Base-by-base conservation (phyloP, 30 jellyfish, hydroid and myxozoan species). In the Mastigias papua region DNA sequence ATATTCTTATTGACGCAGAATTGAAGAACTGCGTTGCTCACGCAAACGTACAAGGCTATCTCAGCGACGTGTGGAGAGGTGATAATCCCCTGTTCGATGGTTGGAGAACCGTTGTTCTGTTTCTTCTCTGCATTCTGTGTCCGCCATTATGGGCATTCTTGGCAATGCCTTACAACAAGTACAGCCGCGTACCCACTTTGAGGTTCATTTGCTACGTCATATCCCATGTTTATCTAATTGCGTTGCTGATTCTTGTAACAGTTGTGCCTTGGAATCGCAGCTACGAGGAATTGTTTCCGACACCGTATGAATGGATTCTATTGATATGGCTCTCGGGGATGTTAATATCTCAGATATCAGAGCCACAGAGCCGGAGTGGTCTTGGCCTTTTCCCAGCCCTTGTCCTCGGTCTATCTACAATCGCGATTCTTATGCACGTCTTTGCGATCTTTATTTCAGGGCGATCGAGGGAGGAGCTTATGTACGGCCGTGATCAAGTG, bases 101-200 rank as follows among this genome's bases (percentile, higher is more conserved):
- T 25, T 80, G 91, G 90, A 27, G 84, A 50, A 21, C 93, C n/a
- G 28, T 81, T 32, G 20, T 90, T 48, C 64, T 80, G 58, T 80
- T 81, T 65, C 42, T 90, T 34, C 33, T 90, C 25, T 95, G 99
- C 74, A 50, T 90, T 34, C 65, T 95, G 34, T 68, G 73, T 37
- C 99, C 99, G 51, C 99, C 99, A 30, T 34, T 95, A n/a, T 95
- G 99, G 99, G 93, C 90, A 33, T 95, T 82, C 91, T 83, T 95
- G 60, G 84, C 98, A 22, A 66, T 90, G 82, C 98, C 97, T 22
- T 85, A 75, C 51, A 97, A 95, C 89, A 95, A 94, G 23, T 90
- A 93, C 93, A 90, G 95, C 80, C 93, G 90, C 70, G 92, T 95
- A 20, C 99, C 99, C 22, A 95, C 99, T 21, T 34, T 95, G 78